Base-by-base conservation (phyloP, 2,888 invertebrate genomes). In the Drosophila infuscata region DNA sequence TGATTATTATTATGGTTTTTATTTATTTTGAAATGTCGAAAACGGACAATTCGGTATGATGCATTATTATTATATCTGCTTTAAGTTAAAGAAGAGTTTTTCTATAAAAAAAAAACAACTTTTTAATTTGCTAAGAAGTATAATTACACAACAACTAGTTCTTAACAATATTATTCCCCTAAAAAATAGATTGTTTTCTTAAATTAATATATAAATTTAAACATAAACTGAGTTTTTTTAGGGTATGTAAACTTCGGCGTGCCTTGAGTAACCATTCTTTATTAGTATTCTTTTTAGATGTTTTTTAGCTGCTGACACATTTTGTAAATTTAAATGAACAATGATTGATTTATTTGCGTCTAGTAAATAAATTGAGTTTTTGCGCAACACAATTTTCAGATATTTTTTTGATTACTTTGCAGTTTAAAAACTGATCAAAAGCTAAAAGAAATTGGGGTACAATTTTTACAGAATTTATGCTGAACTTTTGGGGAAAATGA, bases 291-390 rank as follows among this genome's bases (percentile, higher is more conserved):
- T 46, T 38, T 46, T 36, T 36, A 2, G 52, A 41, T 48, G 15
- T 25, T 61, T 54, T 67, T 51, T 62, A 38, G 46, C 20, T 15
- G 20, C 17, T 32, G 57, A 41, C 17, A 20, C 15, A 72, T 62
- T 74, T 66, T 58, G 61, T 64, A 67, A 57, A 71, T 58, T 49
- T 43, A 33, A 70, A 62, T 32, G 41, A 51, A 38, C 46, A 57
- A 38, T 43, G 58, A 54, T 82, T 72, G 80, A 82, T 82, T 79
- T 79, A 70, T 82, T 68, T 7, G 43, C 48, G 20, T 64, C 48
- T 33, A 52, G 66, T 60, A 65, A 57, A 63, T 70, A 65, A 82
- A 51, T 53, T 66, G n/a, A 46, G 43, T 36, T 63, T 43, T 57
- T 49, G 41, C 59, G 57, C 59, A 61, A 59, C 30, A 20, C 3